Evolutionary conservation across 2,797 vertebrate species (phyloP), one percentile per base, ranked within the genome.

Genomic region (Micrastur ruficollis): DNA sequence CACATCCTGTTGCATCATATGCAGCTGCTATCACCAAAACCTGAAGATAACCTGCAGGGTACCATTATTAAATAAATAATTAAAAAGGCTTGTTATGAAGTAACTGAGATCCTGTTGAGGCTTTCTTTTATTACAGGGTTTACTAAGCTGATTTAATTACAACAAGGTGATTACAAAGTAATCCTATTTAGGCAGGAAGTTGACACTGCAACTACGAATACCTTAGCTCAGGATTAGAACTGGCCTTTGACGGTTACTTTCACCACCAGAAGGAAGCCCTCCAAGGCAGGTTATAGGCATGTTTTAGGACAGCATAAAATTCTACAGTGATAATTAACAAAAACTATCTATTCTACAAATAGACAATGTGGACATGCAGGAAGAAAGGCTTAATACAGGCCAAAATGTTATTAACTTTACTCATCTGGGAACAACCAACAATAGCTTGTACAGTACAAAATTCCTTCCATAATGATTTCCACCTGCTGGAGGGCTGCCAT

Each of bases 381-480:
- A 96, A 79, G 23, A 92, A 92, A 79, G 14, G 31, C 38, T 87
- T 80, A 59, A 82, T 18, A 7, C n/a, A 84, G 36, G 44, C 63
- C 84, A 94, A 89, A 84, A 63, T 14, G 1, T 81, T 96, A 87
- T 61, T 93, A 89, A 87, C 25, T 93, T 53, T 56, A 71, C 44
- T 93, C 83, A 63, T 85, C 86, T 85, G 81, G 90, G 72, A 95
- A 76, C 5, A 1, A 72, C 90, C 63, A 94, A 84, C 73, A 94
- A 90, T 59, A 63, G 74, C 34, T 89, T 85, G 71, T 73, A 85
- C 44, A n/a, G 38, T n/a, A 67, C 44, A 76, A 70, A 87, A 92
- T 94, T 93, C 79, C 52, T 89, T 86, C 56, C 44, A 10, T 96
- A 95, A 96, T 92, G 83, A 52, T 70, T 96, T 76, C 88, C 92